These are phyloP conservation scores for Eupleurogrammus muticus DNA, from an alignment of 2,797 vertebrate genomes.

Conservation along the genomic window DNA sequence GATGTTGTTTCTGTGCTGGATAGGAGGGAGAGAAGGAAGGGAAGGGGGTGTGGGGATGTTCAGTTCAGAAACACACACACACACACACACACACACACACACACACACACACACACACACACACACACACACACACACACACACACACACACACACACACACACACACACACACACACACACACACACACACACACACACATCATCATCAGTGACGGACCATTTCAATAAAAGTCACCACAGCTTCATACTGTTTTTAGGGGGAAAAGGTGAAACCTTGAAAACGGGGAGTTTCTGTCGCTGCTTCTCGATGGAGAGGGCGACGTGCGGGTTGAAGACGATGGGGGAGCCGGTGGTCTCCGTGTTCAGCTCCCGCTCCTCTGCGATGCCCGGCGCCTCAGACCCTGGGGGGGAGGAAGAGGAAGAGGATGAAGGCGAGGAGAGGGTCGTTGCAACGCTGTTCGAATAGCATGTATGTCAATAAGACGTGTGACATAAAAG, in stretches of 20 bases:
- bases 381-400: constrained; percentile 91
- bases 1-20: constrained; percentile 98
- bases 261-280: constrained; percentile 87
- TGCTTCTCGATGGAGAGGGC: constrained; percentile 97
- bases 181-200: neutral
- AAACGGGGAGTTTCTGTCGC: constrained; percentile 96
- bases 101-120: too few relatives aligned
- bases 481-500: too few relatives aligned
- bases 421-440: constrained; percentile 21
- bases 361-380: constrained; percentile 93
- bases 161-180: too few relatives aligned
- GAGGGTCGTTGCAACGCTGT: too few relatives aligned
- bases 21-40: neutral
- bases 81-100: too few relatives aligned
- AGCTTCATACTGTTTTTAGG: neutral
- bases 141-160: too few relatives aligned
- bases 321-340: constrained; percentile 93
- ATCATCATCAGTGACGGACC: neutral
- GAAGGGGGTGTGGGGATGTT: too few relatives aligned
- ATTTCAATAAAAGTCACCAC: neutral
- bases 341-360: constrained; percentile 87
- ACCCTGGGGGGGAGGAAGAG: constrained; percentile 79
- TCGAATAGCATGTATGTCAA: too few relatives aligned
- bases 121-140: too few relatives aligned
- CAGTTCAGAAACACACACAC: too few relatives aligned